Base-by-base conservation (phyloP, 2,888 invertebrate species). In the Oxycera nigricornis region DNA sequence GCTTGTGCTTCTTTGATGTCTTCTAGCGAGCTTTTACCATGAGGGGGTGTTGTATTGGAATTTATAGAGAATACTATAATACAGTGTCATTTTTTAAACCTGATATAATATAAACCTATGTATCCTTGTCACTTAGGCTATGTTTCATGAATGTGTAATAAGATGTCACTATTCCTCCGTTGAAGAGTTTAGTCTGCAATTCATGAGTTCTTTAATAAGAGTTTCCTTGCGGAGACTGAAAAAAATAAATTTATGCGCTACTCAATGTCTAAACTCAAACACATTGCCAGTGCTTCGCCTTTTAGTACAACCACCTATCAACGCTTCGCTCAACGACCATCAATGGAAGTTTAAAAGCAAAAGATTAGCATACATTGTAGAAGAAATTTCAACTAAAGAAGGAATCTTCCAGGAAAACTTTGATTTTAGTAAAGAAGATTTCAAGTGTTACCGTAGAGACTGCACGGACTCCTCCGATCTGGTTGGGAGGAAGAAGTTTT, bases 281-380 rank as follows among this genome's bases (percentile, higher is more conserved):
- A 7, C 30, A 14, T 24, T 39, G 20, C 17, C 55, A 55, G 11
- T 17, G 46, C 46, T 46, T 22, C 24, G 52, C 52, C 24, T 24
- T 55, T 24, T 59, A 30, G n/a, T 59, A n/a, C 17, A 62, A 22
- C 24, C 14, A 35, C 62, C 35, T 61, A 39, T 35, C 62, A 35
- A 62, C 1, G 31, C n/a, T 39, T 31, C 62, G 39, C 39, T 0
- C 14, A 30, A 59, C 22, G 39, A 62, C 39, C 39, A 62, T 39
- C 62, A 31, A 35, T 35, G 17, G 20, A 62, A 62, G 35, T 35
- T 62, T 35, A 17, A 39, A 62, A 62, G 62, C 35, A 39, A 62
- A 35, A 31, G 62, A 62, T 62, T 62, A 62, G 39, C 62, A 62
- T 62, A 62, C 20, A 62, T 62, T 31, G 20, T 26, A 31, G 11